These are phyloP conservation scores for Albula glossodonta DNA, from an alignment of 2,113 vertebrate genomes.

Conservation along the genomic window DNA sequence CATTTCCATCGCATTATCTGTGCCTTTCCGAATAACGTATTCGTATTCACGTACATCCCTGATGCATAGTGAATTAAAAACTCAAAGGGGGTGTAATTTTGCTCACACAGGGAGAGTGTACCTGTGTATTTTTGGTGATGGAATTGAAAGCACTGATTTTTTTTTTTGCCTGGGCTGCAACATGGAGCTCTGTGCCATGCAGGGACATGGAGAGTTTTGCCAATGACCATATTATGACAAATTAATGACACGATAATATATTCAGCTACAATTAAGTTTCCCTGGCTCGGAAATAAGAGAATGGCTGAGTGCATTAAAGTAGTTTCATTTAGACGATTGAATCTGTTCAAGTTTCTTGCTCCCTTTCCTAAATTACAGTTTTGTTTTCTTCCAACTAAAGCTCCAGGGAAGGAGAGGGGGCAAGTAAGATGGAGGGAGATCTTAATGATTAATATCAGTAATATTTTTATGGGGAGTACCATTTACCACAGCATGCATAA, in stretches of 20 bases:
- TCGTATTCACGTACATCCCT: no score
- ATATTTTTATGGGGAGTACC: no score
- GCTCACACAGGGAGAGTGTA: no score
- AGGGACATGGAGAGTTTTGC: not conserved
- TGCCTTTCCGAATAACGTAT: no score
- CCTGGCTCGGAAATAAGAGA: not conserved
- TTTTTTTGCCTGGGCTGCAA: not conserved
- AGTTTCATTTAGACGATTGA: not conserved
- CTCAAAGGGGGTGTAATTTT: no score
- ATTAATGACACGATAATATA: slow-evolving; percentile 5
- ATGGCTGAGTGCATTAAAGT: not conserved
- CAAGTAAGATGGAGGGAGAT: not conserved
- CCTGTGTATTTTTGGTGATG: no score
- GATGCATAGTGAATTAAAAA: not conserved
- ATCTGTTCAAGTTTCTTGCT: not conserved
- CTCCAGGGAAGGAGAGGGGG: no score
- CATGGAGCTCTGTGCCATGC: not conserved
- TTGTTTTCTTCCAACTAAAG: not conserved
- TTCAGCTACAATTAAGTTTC: not conserved
- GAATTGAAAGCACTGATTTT: not conserved
- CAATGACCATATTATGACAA: slow-evolving; percentile 4
- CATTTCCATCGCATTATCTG: no score
- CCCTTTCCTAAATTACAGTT: not conserved
- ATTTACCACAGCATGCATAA: no score
- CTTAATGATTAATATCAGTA: no score